Evolutionary conservation across 2,113 vertebrate species (phyloP), one percentile per base, ranked within the genome.

Genomic region (Tachysurus fulvidraco): DNA sequence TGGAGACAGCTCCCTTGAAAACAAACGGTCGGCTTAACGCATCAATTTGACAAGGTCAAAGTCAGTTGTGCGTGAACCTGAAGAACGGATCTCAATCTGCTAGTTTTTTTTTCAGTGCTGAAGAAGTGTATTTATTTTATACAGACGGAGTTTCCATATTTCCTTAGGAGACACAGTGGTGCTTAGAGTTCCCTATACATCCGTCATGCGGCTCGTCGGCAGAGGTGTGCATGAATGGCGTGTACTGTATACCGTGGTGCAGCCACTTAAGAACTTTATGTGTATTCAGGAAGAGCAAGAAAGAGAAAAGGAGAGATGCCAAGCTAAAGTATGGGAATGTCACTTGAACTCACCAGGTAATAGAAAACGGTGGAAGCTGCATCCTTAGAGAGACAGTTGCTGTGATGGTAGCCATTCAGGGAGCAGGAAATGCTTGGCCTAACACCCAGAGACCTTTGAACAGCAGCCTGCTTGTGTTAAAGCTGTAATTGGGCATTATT

Each of bases 381-480:
- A 89, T 88, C 89, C 91, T 89, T 88, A 86, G 80, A 89, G 90
- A 89, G 91, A 92, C 93, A 93, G 92, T 93, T 93, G 91, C 92
- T 90, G 87, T 67, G 92, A 93, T 88, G 91, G 89, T 65, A 91
- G 91, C 92, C 92, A 93, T 94, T 93, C 90, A 92, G 87, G 93
- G 93, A 93, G 92, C 93, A 94, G 94, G 95, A 95, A 94, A 94
- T 95, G 93, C 93, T 95, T 94, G 93, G 93, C 93, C 93, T 94
- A 91, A 93, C 94, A 94, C 93, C 92, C 93, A 92, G 91, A 92
- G 92, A 93, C 93, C 94, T 91, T 88, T 92, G 90, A 90, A 93
- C 93, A 94, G 93, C 91, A 88, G 93, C 86, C 92, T 91, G 92
- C 92, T 94, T 94, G 93, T 94, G 92, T 94, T 94, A 93, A 93